phyloP scores from a whole-genome alignment of 2,888 invertebrate genomes.

The Xiphydria camelus region DNA sequence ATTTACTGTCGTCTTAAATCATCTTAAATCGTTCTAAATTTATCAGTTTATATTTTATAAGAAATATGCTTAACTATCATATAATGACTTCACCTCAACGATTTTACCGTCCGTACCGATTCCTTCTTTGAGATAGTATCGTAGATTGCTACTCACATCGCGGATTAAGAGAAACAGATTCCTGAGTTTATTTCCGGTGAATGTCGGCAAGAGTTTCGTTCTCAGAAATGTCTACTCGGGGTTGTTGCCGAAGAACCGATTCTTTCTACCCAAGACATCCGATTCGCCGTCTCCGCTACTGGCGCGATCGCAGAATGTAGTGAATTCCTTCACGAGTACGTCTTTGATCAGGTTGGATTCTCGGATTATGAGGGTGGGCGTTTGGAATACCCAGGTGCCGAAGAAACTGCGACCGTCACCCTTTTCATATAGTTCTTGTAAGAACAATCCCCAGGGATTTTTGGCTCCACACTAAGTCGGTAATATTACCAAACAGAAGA shows the following conservation, averaged over 20 bases:
- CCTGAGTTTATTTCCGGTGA: conserved; percentile 21
- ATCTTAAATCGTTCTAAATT: no score
- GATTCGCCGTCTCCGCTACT: conserved; percentile 17
- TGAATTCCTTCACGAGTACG: conserved; percentile 23
- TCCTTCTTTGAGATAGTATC: conserved; percentile 7
- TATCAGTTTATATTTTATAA: no score
- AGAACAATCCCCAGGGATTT: neutral
- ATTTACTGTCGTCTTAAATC: no score
- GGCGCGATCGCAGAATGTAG: conserved; percentile 20
- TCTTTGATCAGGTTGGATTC: conserved; percentile 20
- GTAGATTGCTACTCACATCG: conserved; percentile 9
- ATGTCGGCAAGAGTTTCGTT: conserved; percentile 18
- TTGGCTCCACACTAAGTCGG: neutral
- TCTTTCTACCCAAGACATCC: conserved; percentile 21
- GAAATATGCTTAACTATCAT: no score
- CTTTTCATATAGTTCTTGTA: neutral
- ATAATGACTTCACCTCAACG: conserved; percentile 5
- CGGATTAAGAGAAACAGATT: conserved; percentile 12
- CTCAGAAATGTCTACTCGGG: conserved; percentile 22
- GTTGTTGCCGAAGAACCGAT: conserved; percentile 23
- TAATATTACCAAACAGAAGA: neutral
- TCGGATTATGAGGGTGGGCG: conserved; percentile 16
- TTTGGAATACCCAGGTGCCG: conserved; percentile 20
- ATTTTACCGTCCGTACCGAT: conserved; percentile 10
- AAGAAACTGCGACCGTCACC: neutral